Base-by-base conservation (phyloP, 2,797 vertebrate species). In the Dallia pectoralis region DNA sequence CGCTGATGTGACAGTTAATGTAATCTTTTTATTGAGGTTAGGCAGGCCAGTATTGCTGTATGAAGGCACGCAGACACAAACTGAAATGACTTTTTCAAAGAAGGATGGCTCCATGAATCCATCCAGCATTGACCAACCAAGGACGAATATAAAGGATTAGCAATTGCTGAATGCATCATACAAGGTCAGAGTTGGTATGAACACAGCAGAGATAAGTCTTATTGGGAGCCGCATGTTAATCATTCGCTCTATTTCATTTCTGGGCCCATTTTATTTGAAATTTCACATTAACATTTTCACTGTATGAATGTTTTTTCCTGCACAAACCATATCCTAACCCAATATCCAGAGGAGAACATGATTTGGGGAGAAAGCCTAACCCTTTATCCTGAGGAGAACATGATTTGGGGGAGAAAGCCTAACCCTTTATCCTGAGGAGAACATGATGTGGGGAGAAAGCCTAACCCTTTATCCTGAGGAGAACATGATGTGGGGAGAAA, bases 1-100 rank as follows among this genome's bases (percentile, higher is more conserved):
- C n/a, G 22, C 22, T 6, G n/a, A 56, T 56, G 51, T n/a, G 79
- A 73, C 83, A 84, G 85, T 84, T 85, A 79, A 88, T 87, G 83
- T 84, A 89, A 84, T 77, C 67, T 77, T 87, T 75, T 76, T 82
- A 84, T 83, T 84, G 76, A 53, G 79, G 0, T 29, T 19, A 68
- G 16, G 12, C 16, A 74, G 79, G 73, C 68, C 76, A 76, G 44
- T 64, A 49, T 61, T 8, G 16, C 11, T 32, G 29, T 29, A 47
- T 44, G 30, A 68, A 68, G 47, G 18, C 44, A 68, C 27, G 48
- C 49, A 29, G 67, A 68, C 2, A 27, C 44, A 14, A 68, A 68
- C 15, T 49, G 67, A 68, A 68, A 68, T 30, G 1, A 30, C 9
- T 29, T 68, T 51, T 68, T 68, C 67, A 30, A 30, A 30, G 44